Evolutionary conservation across 2,797 vertebrate species (phyloP), one percentile per base, ranked within the genome.

Genomic region (Pampus argenteus): DNA sequence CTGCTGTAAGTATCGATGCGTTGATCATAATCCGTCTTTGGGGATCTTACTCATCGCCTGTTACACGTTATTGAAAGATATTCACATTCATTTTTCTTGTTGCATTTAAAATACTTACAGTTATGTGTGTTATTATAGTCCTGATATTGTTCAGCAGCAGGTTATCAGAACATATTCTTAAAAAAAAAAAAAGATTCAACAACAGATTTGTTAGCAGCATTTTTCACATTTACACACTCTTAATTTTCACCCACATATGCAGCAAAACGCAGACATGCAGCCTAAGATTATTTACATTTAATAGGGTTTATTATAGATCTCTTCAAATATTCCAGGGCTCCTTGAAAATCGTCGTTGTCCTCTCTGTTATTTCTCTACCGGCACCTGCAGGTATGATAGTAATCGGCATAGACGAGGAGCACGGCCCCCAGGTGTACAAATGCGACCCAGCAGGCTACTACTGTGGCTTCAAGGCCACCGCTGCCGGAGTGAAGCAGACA

Each of bases 401-500:
- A 90, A 96, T 99, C 63, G 97, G 97, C 36, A 71, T 99, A 34
- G 98, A 99, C 73, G 96, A 97, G 91, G 97, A 99, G 66, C 89
- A 92, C 0, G 98, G 97, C 31, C 95, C 98, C 50, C 97, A 98
- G 91, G 96, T 98, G 18, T 99, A 99, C 84, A 99, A 99, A 89
- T 99, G 98, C 86, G 98, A 99, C 81, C 98, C 98, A 0, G 98
- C 97, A 3, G 98, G 98, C 18, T 99, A 99, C 87, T 99, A 99
- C 78, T 99, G 98, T 60, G 98, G 98, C 61, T 99, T 99, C 86
- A 99, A 99, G 93, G 98, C 97, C 86, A 99, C 98, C 0, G 97
- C 98, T 2, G 96, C 97, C 0, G 98, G 98, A n/a, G 97, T 99
- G 70, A 99, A 99, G 90, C 97, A 99, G 84, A 99, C 97, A 2